A percentile compares a stretch with the other conserved stretches of the same genome.
These are phyloP conservation scores for Dryocosmus kuriphilus DNA, from an alignment of 2,888 invertebrate genomes.

Conservation along the genomic window DNA sequence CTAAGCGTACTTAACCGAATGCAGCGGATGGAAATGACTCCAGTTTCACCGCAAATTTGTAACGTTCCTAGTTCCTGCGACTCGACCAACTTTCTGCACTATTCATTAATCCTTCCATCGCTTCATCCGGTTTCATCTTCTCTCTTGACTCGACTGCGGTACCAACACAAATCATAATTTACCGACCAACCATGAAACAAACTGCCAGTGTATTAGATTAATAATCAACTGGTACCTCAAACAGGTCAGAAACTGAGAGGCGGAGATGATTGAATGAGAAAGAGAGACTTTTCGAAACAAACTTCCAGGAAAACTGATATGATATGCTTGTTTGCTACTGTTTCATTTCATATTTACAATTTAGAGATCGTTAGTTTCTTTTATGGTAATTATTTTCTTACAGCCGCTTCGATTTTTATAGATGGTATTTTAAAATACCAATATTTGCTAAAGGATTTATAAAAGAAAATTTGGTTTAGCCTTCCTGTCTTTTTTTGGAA, in stretches of 20 bases:
- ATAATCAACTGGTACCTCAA: slow-evolving; percentile 15
- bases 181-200: slow-evolving; percentile 7
- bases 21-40: slow-evolving; percentile 29
- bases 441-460: too few species aligned
- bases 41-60: slow-evolving; percentile 28
- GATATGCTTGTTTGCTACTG: too few species aligned
- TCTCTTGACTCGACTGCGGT: too few species aligned
- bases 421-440: too few species aligned
- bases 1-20: slow-evolving; percentile 22
- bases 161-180: slow-evolving; percentile 20
- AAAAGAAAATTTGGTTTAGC: too few species aligned
- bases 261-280: slow-evolving; percentile 16
- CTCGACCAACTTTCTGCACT: slow-evolving; percentile 21
- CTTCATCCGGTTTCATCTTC: neutral
- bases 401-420: too few species aligned
- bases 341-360: neutral
- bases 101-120: slow-evolving; percentile 30
- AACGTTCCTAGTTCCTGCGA: neutral
- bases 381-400: too few species aligned
- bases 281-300: neutral
- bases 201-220: slow-evolving; percentile 27
- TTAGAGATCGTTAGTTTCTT: too few species aligned
- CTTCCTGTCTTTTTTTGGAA: too few species aligned
- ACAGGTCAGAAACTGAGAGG: neutral
- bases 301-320: neutral